These are phyloP conservation scores for Tenodera sinensis DNA, from an alignment of 2,888 invertebrate genomes.

Conservation along the genomic window DNA sequence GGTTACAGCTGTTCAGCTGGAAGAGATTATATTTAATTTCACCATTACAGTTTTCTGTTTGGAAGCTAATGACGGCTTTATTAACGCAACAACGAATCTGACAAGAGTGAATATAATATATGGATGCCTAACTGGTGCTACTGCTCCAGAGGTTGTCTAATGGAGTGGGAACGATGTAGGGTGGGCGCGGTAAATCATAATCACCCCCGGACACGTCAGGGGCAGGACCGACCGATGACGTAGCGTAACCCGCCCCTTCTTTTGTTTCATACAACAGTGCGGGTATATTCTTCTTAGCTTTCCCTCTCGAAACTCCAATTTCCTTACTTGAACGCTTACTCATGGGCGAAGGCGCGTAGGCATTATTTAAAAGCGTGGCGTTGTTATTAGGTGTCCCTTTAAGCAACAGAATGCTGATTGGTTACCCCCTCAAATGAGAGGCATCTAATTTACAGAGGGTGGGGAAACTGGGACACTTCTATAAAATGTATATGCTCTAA, in stretches of 20 bases:
- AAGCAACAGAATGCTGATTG: not conserved
- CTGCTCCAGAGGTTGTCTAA: not conserved
- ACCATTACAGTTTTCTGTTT: not conserved
- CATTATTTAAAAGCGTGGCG: not conserved
- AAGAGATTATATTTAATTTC: not conserved
- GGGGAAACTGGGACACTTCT: not conserved
- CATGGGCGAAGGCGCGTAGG: not conserved
- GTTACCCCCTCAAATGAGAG: not conserved
- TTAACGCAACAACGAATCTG: not conserved
- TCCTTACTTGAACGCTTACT: not conserved
- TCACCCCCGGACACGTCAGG: not conserved
- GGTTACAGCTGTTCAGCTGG: not conserved
- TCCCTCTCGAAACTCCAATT: not conserved
- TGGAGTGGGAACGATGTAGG: not conserved
- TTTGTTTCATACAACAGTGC: not conserved
- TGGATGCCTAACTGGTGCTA: not conserved
- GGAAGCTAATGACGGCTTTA: not conserved
- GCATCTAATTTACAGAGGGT: not conserved
- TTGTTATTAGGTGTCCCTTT: not conserved
- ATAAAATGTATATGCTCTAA: too few species aligned
- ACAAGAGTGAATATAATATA: not conserved
- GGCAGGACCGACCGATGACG: not conserved
- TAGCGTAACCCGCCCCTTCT: not conserved
- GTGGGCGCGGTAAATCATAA: not conserved
- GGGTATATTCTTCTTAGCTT: not conserved